phyloP scores from a whole-genome alignment of 1,140 invertebrate species.

The Patella vulgata region DNA sequence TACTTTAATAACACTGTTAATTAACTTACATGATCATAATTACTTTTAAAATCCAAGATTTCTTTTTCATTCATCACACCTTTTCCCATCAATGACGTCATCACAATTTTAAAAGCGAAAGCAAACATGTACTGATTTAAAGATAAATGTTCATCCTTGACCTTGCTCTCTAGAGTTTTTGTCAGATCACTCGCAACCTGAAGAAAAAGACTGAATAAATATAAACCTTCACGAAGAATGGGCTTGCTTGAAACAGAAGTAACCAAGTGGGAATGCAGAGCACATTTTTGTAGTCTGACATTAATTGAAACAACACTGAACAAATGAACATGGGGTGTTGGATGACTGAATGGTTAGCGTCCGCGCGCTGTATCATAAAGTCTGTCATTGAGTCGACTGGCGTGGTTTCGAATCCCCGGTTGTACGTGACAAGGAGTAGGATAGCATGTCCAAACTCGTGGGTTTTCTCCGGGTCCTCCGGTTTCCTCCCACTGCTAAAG shows the following conservation, averaged over 20 bases:
- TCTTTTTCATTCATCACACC: constrained; percentile 49
- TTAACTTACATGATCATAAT: constrained; percentile 50
- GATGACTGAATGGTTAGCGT: too few species aligned
- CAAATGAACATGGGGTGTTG: background rate
- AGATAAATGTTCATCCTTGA: constrained; percentile 51
- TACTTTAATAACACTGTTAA: too few species aligned
- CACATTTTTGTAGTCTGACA: background rate
- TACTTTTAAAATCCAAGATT: constrained; percentile 37
- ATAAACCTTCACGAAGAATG: constrained; percentile 4
- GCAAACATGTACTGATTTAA: constrained; percentile 51
- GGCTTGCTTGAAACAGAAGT: background rate
- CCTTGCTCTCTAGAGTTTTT: constrained; percentile 38
- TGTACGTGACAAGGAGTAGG: constrained; percentile 5
- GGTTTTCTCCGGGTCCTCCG: too few species aligned
- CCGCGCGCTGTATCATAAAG: too few species aligned
- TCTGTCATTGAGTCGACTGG: too few species aligned
- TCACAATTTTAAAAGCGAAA: constrained; percentile 43
- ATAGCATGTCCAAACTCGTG: too few species aligned
- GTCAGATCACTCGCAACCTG: constrained; percentile 45
- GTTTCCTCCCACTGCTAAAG: too few species aligned
- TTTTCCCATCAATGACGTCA: constrained; percentile 39
- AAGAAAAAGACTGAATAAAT: constrained; percentile 8
- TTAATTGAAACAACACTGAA: background rate
- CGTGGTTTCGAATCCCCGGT: too few species aligned
- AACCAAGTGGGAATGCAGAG: background rate